A percentile compares a stretch with the other conserved stretches of the same genome.
Conservation (phyloP, 2,888 invertebrate species). For the Cephus rjabovi region DNA sequence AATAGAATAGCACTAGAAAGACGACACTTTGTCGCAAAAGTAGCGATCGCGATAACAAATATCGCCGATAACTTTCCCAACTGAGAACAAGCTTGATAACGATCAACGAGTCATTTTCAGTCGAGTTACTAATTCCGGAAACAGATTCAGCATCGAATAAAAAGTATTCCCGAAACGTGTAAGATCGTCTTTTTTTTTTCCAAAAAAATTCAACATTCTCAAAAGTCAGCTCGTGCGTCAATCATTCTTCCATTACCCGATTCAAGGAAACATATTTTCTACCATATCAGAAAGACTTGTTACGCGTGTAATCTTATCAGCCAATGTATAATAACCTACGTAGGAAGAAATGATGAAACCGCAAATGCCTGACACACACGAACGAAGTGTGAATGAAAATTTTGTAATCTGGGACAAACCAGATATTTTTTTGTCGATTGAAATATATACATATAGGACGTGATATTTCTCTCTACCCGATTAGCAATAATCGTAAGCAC, state of each 20-base stretch:
- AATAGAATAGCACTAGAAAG: slow-evolving; percentile 16
- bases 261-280: not conserved
- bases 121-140: not conserved
- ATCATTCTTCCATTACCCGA: not conserved
- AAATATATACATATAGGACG: not conserved
- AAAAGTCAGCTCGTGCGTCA: not conserved
- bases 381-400: not conserved
- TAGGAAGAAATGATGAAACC: not conserved
- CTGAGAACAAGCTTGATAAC: not conserved
- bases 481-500: not conserved
- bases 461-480: too few relatives aligned
- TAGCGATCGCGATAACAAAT: not conserved
- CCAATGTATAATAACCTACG: not conserved
- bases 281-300: not conserved
- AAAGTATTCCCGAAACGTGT: not conserved
- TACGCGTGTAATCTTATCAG: not conserved
- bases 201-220: too few relatives aligned
- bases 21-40: not conserved
- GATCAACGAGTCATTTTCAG: not conserved
- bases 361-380: not conserved
- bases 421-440: not conserved
- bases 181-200: not conserved
- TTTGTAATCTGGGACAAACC: not conserved
- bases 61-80: not conserved
- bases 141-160: not conserved